Evolutionary conservation across 1,140 invertebrate genomes (phyloP).

Genomic region (Diabrotica undecimpunctata): DNA sequence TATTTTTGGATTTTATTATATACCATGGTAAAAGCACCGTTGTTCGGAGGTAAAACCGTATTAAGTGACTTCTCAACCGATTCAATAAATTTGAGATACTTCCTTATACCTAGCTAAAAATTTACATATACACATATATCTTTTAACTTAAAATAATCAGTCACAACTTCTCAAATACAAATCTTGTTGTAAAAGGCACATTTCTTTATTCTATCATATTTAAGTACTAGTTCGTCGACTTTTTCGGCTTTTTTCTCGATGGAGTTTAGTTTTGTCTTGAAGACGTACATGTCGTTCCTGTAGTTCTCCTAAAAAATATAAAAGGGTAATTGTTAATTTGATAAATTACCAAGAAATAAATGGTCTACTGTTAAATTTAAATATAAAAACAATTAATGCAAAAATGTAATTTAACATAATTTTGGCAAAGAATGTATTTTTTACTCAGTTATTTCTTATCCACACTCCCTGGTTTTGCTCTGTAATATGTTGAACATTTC

Average conservation of each 20-base stretch:
- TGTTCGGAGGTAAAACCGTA: too few species aligned
- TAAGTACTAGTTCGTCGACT: constrained; percentile 22
- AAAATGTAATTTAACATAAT: too few species aligned
- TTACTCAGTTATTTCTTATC: too few species aligned
- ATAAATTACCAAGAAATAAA: too few species aligned
- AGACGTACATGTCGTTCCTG: constrained; percentile 26
- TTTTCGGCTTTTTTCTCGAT: constrained; percentile 25
- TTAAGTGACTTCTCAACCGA: too few species aligned
- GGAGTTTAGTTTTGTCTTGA: constrained; percentile 25
- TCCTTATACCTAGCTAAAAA: constrained; percentile 1
- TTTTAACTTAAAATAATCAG: constrained; percentile 10
- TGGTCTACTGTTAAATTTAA: too few species aligned
- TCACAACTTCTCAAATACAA: constrained; percentile 15
- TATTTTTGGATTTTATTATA: too few species aligned
- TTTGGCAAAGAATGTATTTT: too few species aligned
- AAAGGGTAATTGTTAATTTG: not conserved
- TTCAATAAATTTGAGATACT: not conserved
- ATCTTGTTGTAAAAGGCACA: constrained; percentile 23
- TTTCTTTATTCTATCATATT: constrained; percentile 22
- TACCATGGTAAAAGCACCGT: too few species aligned
- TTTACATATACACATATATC: constrained; percentile 16
- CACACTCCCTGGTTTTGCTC: too few species aligned
- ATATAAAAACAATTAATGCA: too few species aligned
- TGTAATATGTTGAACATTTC: too few species aligned
- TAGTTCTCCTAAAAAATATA: constrained; percentile 26